Evolutionary conservation across 2,113 vertebrate genomes (phyloP).

Genomic region (Mormyrus lacerda): DNA sequence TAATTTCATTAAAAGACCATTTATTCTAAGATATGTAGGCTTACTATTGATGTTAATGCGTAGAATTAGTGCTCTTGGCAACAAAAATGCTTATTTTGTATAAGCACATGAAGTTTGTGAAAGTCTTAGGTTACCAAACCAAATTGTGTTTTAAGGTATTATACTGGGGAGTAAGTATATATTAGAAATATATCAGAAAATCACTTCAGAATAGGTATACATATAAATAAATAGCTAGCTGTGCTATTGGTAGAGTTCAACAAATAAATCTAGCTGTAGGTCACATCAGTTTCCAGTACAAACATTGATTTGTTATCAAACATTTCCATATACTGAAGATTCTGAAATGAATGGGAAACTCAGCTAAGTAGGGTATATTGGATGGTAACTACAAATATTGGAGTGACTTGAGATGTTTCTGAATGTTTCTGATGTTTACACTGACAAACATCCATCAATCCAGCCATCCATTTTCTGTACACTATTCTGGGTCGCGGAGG

Average conservation of each 20-base stretch:
- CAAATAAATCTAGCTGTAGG: constrained; percentile 51
- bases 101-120: background rate
- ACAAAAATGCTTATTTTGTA: background rate
- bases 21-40: background rate
- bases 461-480: background rate
- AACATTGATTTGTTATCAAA: background rate
- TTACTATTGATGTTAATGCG: background rate
- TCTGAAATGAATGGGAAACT: background rate
- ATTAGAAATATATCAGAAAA: background rate
- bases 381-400: background rate
- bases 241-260: background rate
- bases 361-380: background rate
- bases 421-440: too few species aligned
- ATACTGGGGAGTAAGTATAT: background rate
- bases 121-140: background rate
- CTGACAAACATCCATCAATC: background rate
- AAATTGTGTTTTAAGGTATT: background rate
- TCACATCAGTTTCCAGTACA: background rate
- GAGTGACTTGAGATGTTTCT: background rate
- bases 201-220: background rate
- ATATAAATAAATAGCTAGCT: background rate
- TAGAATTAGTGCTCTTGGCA: background rate
- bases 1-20: background rate
- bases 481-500: background rate
- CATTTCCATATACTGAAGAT: background rate